Conservation (phyloP, 2,113 vertebrate species). For the Talpa occidentalis region DNA sequence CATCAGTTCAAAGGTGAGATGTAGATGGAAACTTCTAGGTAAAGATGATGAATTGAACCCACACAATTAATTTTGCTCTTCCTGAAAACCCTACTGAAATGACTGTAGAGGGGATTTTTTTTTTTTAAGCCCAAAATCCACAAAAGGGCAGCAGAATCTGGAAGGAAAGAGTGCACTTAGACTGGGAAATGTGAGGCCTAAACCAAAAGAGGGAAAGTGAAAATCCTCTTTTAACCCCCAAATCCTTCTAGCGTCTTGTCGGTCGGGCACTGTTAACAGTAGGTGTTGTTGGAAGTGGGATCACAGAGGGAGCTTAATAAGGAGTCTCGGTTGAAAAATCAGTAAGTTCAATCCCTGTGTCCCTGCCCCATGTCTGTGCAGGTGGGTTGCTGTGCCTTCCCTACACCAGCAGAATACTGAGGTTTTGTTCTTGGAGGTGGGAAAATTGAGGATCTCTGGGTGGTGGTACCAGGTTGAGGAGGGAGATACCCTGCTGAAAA, state of each 20-base stretch:
- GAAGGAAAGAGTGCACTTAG: not conserved
- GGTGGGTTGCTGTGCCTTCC: not conserved
- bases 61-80: not conserved
- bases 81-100: not conserved
- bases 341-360: not conserved
- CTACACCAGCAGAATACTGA: not conserved
- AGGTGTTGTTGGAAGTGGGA: not conserved
- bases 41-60: constrained; percentile 18
- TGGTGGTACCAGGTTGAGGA: not conserved
- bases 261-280: not conserved
- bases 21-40: not conserved
- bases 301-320: not conserved
- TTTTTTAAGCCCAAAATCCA: not conserved
- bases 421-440: not conserved
- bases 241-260: not conserved
- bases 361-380: not conserved
- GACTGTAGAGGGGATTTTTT: not conserved
- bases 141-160: not conserved
- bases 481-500: not conserved
- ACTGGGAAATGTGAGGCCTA: not conserved
- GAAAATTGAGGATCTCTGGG: not conserved
- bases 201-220: not conserved
- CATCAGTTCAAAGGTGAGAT: constrained; percentile 35
- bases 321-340: not conserved
- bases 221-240: not conserved